Percentiles rank a stretch among this genome's conserved stretches.
Evolutionary conservation across 92 coral and sea anemone genomes (phyloP).

Genomic region (Actinostola sp.): DNA sequence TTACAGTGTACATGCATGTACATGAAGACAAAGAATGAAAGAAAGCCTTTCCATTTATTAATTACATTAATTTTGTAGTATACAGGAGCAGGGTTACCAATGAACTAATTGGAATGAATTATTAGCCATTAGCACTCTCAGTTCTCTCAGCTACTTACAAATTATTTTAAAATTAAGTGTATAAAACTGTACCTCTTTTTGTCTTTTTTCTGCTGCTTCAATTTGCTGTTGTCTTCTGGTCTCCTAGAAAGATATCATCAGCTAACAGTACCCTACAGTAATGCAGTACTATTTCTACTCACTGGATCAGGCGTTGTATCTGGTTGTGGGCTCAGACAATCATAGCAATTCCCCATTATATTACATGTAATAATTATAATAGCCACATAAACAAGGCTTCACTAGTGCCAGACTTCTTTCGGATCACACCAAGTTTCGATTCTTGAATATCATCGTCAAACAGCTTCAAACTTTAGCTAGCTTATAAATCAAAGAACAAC

Average conservation of each 20-base stretch:
- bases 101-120: no score
- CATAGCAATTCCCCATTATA: constrained; percentile 80
- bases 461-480: no score
- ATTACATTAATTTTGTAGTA: no score
- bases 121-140: background rate
- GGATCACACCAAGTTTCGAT: no score
- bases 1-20: no score
- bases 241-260: constrained; percentile 41
- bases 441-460: no score
- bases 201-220: constrained; percentile 75
- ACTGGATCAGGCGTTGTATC: constrained; percentile 75
- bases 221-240: constrained; percentile 73
- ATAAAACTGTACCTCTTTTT: constrained; percentile 50
- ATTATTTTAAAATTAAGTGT: no score
- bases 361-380: background rate
- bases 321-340: constrained; percentile 75
- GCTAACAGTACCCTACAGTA: background rate
- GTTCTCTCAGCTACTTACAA: background rate
- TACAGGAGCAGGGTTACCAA: no score
- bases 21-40: no score
- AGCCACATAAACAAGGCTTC: no score
- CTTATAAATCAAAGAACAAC: no score
- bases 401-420: background rate
- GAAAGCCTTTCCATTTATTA: no score
- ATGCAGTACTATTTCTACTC: constrained; percentile 6